A percentile compares a stretch with the other conserved stretches of the same genome.
Evolutionary conservation across 2,888 invertebrate genomes (phyloP).

Genomic region (Cactoblastis cactorum): DNA sequence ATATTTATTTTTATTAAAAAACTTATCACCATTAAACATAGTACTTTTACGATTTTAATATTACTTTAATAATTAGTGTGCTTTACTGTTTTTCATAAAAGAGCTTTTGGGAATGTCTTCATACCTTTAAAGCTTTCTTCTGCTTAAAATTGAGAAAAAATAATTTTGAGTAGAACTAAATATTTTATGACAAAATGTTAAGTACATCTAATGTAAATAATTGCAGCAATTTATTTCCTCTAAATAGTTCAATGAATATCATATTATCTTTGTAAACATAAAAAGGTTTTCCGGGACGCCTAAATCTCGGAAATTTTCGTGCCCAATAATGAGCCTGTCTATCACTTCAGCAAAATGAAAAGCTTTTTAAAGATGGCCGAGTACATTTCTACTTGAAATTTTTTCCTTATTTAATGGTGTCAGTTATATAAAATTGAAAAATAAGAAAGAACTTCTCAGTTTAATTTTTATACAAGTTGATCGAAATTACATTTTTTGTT

Average conservation of each 20-base stretch:
- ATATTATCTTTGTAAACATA: not conserved
- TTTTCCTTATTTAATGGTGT: conserved; percentile 13
- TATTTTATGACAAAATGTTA: no score
- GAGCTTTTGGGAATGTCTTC: no score
- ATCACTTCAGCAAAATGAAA: conserved; percentile 13
- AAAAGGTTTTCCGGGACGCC: not conserved
- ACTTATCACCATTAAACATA: no score
- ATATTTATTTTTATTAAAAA: no score
- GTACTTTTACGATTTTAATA: no score
- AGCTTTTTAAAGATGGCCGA: conserved; percentile 12
- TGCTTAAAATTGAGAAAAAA: no score
- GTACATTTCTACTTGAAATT: conserved; percentile 6
- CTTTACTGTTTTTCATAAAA: no score
- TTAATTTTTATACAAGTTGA: conserved; percentile 1
- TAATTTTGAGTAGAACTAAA: no score
- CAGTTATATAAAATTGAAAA: conserved; percentile 6
- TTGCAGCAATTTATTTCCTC: not conserved
- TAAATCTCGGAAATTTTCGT: conserved; percentile 10
- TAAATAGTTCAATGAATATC: not conserved
- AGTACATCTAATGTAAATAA: not conserved
- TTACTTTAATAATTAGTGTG: no score
- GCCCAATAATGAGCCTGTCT: conserved; percentile 13
- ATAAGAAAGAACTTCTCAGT: not conserved
- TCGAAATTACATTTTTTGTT: not conserved
- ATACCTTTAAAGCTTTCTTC: no score